These are phyloP conservation scores for Desmophyllum pertusum DNA, from an alignment of 92 coral and sea anemone species.

Conservation along the genomic window DNA sequence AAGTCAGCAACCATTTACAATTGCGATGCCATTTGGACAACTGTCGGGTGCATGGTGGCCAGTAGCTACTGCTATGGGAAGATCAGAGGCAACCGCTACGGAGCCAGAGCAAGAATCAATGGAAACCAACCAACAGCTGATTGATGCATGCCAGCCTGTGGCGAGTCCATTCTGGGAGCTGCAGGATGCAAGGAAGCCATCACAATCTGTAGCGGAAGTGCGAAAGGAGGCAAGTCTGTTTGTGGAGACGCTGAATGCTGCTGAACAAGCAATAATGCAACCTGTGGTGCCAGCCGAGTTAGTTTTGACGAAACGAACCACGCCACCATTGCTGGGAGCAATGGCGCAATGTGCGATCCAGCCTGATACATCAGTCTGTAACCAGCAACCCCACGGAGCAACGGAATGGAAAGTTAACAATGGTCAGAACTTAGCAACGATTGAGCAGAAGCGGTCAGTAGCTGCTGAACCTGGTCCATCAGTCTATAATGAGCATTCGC, in stretches of 20 bases:
- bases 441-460: not conserved
- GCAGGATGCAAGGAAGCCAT: not conserved
- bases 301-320: too few relatives aligned
- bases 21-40: conserved; percentile 1
- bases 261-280: not conserved
- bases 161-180: too few relatives aligned
- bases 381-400: not conserved
- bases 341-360: too few relatives aligned
- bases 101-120: not conserved
- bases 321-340: not conserved
- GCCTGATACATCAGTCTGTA: not conserved
- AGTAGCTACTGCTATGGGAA: not conserved
- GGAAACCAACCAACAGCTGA: not conserved
- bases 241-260: not conserved
- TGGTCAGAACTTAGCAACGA: not conserved
- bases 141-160: not conserved
- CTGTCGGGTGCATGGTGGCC: not conserved
- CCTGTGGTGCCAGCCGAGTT: not conserved
- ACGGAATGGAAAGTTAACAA: not conserved
- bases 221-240: not conserved
- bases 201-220: not conserved
- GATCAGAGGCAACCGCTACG: not conserved
- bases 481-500: too few relatives aligned
- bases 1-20: not conserved
- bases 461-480: not conserved